Evolutionary conservation across 2,888 invertebrate genomes (phyloP), one percentile per base, ranked within the genome.

Genomic region (Xanthorhoe designata): DNA sequence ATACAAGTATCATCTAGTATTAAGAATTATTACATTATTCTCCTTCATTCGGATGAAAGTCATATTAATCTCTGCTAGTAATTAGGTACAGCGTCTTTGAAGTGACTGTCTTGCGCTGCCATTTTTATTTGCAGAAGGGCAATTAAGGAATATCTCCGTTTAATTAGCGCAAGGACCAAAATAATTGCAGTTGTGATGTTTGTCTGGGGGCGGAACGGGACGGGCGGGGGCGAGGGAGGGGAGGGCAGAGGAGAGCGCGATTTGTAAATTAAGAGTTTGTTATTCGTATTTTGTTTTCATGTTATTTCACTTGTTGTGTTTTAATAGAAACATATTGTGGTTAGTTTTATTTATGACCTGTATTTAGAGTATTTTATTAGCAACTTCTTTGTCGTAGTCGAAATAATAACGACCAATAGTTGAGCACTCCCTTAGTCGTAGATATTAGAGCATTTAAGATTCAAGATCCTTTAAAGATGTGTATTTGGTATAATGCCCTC

Each of bases 121-220:
- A 19, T 49, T 60, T 50, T 35, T 38, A 19, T 32, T 59, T 52
- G 24, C n/a, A 52, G 52, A 52, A 51, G 29, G 54, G 49, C 78
- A 80, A 81, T 82, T 82, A 81, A 77, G 82, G 83, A 81, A 82
- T 84, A 85, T 86, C 84, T 84, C 80, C 78, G 82, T 86, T 86
- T 88, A 87, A 88, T 89, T 88, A 88, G 86, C 84, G 77, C 75
- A 76, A 78, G 78, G 82, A 81, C 82, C 77, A 76, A 79, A 78
- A 81, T 86, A 87, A 88, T 89, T 87, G 84, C 86, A 86, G 51
- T 47, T 17, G 47, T 47, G 47, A 15, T 47, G 47, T 47, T 47
- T 17, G 47, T 47, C 17, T 42, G 38, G 38, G 38, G 8, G 32
- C 0, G 13, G 13, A 1, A 8, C 38, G 9, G 38, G 9, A 1